These are phyloP conservation scores for Drosophila punjabiensis DNA, from an alignment of 1,140 invertebrate species.

Conservation along the genomic window DNA sequence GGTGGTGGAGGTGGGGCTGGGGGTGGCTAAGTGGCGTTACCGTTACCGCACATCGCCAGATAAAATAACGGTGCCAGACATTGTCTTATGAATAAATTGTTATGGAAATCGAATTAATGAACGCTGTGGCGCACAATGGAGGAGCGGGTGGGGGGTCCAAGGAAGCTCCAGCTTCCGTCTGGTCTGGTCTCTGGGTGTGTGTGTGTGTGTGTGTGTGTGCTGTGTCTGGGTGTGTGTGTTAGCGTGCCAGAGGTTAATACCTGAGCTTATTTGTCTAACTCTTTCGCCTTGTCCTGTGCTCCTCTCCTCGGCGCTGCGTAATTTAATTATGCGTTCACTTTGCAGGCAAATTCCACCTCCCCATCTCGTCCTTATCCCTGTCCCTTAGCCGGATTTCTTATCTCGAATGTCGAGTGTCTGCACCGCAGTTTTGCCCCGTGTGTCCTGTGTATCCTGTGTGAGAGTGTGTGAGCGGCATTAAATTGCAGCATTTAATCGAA, in stretches of 20 bases:
- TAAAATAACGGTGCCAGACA: slow-evolving; percentile 85
- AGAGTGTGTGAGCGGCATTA: slow-evolving; percentile 58
- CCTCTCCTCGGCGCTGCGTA: slow-evolving; percentile 70
- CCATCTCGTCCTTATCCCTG: background rate
- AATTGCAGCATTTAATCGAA: slow-evolving; percentile 82
- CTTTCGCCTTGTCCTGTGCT: slow-evolving; percentile 67
- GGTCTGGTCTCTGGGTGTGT: background rate
- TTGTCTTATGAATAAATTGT: slow-evolving; percentile 86
- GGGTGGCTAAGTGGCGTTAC: slow-evolving; percentile 81
- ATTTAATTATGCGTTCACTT: slow-evolving; percentile 85
- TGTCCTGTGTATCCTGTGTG: slow-evolving; percentile 16
- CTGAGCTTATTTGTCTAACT: slow-evolving; percentile 85
- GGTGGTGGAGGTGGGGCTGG: too few species aligned
- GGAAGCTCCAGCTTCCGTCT: slow-evolving; percentile 38
- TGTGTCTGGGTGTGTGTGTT: slow-evolving; percentile 57
- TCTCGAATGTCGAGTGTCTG: slow-evolving; percentile 71
- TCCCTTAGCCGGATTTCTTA: slow-evolving; percentile 56
- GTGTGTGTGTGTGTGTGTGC: slow-evolving; percentile 25
- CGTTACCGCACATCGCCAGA: slow-evolving; percentile 85
- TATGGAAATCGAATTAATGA: slow-evolving; percentile 86
- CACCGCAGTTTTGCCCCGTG: slow-evolving; percentile 34
- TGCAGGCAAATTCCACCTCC: slow-evolving; percentile 55
- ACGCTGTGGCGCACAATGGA: slow-evolving; percentile 80
- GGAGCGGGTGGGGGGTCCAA: slow-evolving; percentile 26
- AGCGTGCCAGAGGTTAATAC: slow-evolving; percentile 84